Percentiles rank a stretch among this genome's conserved stretches.
Evolutionary conservation across 2,888 invertebrate species (phyloP).

Genomic region (Chloroclysta siterata): DNA sequence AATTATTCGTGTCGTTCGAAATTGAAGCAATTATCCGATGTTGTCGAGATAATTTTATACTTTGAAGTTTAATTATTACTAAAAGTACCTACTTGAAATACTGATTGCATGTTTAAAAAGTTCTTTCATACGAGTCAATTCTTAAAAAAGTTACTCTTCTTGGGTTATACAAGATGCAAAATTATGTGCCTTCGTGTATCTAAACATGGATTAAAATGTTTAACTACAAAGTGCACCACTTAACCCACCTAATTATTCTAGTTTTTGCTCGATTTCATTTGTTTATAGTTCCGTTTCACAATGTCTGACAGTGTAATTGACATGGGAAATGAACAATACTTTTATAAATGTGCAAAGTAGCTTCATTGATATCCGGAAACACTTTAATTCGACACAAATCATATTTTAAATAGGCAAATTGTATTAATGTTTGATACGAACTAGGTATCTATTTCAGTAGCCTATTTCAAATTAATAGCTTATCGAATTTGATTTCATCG

Average conservation of each 20-base stretch:
- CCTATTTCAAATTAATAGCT: conserved; percentile 25
- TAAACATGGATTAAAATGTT: conserved; percentile 45
- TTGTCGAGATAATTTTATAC: conserved; percentile 23
- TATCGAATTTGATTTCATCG: conserved; percentile 49
- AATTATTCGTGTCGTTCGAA: conserved; percentile 57
- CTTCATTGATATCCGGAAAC: conserved; percentile 24
- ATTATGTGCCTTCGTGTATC: neutral
- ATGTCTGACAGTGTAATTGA: conserved; percentile 43
- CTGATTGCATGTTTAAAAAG: neutral
- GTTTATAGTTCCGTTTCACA: conserved; percentile 43
- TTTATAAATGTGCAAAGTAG: conserved; percentile 22
- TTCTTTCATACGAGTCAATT: neutral
- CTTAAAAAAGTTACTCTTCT: too few species aligned
- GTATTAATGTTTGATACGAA: neutral
- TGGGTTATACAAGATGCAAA: too few species aligned
- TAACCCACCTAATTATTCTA: conserved; percentile 28
- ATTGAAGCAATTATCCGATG: conserved; percentile 49
- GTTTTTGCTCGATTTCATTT: conserved; percentile 42
- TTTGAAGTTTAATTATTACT: conserved; percentile 9
- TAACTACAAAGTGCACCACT: conserved; percentile 30
- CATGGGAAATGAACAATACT: conserved; percentile 34
- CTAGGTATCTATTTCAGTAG: neutral
- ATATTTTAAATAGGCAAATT: neutral
- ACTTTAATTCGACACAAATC: conserved; percentile 7
- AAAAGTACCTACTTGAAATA: neutral